A percentile compares a stretch with the other conserved stretches of the same genome.
Evolutionary conservation across 2,113 vertebrate species (phyloP).

Genomic region (Siphamia tubifer): DNA sequence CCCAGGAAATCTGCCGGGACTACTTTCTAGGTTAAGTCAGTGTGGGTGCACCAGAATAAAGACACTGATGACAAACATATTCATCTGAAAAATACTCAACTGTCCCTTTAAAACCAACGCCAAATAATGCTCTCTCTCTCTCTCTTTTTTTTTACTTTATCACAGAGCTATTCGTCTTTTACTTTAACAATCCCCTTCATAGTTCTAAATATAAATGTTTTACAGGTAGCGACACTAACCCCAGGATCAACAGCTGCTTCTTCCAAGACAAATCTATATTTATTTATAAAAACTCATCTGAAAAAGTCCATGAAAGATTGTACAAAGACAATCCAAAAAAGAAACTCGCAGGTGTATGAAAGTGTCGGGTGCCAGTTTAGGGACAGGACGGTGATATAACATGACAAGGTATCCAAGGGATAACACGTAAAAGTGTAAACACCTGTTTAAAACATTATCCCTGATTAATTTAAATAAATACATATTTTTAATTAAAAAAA

Average conservation of each 20-base stretch:
- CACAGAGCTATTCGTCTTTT: background rate
- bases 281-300: conserved; percentile 15
- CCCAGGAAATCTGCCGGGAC: too few species aligned
- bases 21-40: too few species aligned
- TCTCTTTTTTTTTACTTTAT: background rate
- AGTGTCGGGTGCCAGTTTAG: background rate
- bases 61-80: too few species aligned
- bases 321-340: background rate
- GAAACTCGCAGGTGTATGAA: background rate
- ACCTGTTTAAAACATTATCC: too few species aligned
- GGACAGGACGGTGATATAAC: background rate
- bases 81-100: too few species aligned
- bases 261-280: background rate
- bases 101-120: too few species aligned
- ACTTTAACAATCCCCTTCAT: background rate
- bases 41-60: too few species aligned
- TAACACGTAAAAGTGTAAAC: too few species aligned
- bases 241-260: background rate
- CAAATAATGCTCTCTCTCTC: background rate
- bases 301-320: background rate
- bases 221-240: background rate
- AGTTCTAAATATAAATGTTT: conserved; percentile 37
- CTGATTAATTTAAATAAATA: too few species aligned
- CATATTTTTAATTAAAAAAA: too few species aligned
- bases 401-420: too few species aligned